Base-by-base conservation (phyloP, 2,888 invertebrate genomes). In the Patella caerulea region DNA sequence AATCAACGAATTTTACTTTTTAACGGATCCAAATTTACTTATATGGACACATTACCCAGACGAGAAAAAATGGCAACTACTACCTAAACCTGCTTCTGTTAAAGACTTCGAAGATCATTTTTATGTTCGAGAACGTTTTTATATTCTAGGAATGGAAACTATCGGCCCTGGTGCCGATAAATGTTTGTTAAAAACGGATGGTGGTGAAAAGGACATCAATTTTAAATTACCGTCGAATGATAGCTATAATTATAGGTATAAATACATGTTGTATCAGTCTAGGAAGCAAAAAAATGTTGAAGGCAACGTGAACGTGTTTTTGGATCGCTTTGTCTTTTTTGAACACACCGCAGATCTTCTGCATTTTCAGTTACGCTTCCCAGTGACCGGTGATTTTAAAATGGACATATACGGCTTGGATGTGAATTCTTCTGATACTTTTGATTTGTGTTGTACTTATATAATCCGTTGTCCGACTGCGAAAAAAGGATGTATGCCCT, bases 1-100 rank as follows among this genome's bases (percentile, higher is more conserved):
- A 77, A 86, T 89, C 72, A 91, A 91, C 82, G 90, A 91, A 80
- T 91, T 90, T 83, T 91, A 89, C 82, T 91, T 91, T 80, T 81
- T 91, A 52, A 86, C 90, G 0, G 89, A 91, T 80, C 90, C 91
- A 15, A 88, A 90, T 73, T 80, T 87, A 76, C 76, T 91, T 17
- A 84, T 90, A 34, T 87, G 86, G 85, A 91, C 90, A 7, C 91
- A 91, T 80, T 87, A 86, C 73, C 90, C 91, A 0, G 88, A 90
- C 76, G 87, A 90, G 70, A 77, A 81, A 24, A 81, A 86, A 54
- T 90, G 90, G 90, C 91, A 91, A 81, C 84, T 91, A 65, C 81
- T 90, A 54, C 80, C 83, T 29, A 83, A 83, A n/a, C 86, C 88
- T 0, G 77, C 87, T 11, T 83, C 87, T 1, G 24, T 84, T 19